phyloP scores from a whole-genome alignment of 2,888 invertebrate genomes.

The Macropis europaea region DNA sequence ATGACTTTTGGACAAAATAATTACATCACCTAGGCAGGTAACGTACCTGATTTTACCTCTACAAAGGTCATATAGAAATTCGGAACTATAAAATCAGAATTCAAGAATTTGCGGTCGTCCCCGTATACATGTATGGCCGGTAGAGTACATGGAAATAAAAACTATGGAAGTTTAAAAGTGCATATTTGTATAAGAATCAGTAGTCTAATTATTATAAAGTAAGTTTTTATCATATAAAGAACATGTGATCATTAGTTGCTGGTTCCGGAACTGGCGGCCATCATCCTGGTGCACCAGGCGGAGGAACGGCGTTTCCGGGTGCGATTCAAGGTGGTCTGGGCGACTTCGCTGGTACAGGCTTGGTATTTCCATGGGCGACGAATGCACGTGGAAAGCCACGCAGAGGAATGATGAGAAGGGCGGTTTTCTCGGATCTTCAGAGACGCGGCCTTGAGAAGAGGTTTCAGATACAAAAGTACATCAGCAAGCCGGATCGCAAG shows the following conservation, averaged over 20 bases:
- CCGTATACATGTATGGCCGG: too few species aligned
- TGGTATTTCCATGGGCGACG: slow-evolving; percentile 93
- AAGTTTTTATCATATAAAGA: not conserved
- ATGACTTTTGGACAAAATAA: too few species aligned
- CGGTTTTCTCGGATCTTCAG: slow-evolving; percentile 98
- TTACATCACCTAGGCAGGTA: too few species aligned
- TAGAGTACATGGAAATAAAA: too few species aligned
- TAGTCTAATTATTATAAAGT: too few species aligned
- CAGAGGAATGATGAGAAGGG: slow-evolving; percentile 97
- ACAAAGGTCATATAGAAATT: too few species aligned
- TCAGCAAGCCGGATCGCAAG: slow-evolving; percentile 98
- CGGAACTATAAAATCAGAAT: too few species aligned
- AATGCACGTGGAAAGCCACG: slow-evolving; percentile 95
- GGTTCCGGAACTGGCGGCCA: slow-evolving; percentile 80
- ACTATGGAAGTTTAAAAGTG: too few species aligned
- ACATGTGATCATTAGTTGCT: slow-evolving; percentile 73
- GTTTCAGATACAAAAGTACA: slow-evolving; percentile 98
- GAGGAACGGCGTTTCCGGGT: slow-evolving; percentile 72
- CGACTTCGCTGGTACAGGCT: slow-evolving; percentile 77
- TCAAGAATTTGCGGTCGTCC: too few species aligned
- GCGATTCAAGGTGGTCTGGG: slow-evolving; percentile 73
- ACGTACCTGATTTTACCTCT: too few species aligned
- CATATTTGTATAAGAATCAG: too few species aligned
- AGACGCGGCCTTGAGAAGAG: slow-evolving; percentile 96
- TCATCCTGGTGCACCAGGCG: slow-evolving; percentile 72